Conservation (phyloP, 1,140 invertebrate genomes). For the Paraescarpia echinospica region DNA sequence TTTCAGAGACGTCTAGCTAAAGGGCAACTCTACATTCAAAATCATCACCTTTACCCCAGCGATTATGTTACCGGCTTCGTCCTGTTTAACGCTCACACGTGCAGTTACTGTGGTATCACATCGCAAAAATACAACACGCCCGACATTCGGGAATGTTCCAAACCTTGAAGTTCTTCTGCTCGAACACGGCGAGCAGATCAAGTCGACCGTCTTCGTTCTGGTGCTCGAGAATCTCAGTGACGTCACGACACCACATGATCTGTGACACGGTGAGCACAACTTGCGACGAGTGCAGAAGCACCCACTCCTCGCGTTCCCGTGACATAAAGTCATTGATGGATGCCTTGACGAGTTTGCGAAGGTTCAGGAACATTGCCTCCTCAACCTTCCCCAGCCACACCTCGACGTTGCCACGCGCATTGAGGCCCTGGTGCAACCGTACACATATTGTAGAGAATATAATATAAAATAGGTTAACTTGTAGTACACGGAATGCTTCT, state of each 20-base stretch:
- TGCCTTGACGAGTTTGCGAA: constrained; percentile 57
- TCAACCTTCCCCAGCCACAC: constrained; percentile 74
- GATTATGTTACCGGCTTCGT: neutral
- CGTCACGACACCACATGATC: constrained; percentile 79
- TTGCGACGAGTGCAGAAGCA: constrained; percentile 66
- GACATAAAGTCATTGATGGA: constrained; percentile 68
- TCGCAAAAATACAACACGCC: neutral
- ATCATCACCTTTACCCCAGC: neutral
- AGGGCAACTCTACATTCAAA: neutral
- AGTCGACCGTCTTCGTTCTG: constrained; percentile 42
- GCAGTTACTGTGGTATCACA: neutral
- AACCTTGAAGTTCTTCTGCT: constrained; percentile 66
- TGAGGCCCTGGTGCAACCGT: constrained; percentile 66
- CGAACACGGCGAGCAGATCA: constrained; percentile 68
- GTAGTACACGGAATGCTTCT: neutral
- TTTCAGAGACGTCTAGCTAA: neutral
- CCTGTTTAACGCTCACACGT: neutral
- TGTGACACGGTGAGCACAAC: constrained; percentile 79
- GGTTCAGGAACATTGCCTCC: constrained; percentile 67
- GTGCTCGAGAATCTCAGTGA: constrained; percentile 72
- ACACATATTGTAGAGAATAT: neutral
- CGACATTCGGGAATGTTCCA: constrained; percentile 70
- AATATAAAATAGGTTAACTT: neutral
- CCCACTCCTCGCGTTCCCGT: constrained; percentile 66
- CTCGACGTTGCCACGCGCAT: constrained; percentile 83